Evolutionary conservation across 1,140 invertebrate genomes (phyloP).

Genomic region (Zaprionus capensis): DNA sequence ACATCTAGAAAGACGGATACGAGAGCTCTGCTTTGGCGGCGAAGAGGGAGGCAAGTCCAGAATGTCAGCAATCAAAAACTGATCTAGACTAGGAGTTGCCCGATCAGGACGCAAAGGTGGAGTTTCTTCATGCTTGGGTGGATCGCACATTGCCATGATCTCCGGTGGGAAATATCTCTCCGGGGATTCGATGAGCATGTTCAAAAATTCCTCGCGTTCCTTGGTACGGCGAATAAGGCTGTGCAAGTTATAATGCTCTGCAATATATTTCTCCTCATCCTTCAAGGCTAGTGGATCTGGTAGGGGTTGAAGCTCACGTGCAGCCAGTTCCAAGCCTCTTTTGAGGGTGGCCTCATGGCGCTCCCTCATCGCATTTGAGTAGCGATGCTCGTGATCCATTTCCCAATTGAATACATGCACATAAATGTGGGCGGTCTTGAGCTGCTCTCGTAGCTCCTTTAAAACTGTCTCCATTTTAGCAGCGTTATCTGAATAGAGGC

Average conservation of each 20-base stretch:
- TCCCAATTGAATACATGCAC: slow-evolving; percentile 71
- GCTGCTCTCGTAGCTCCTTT: slow-evolving; percentile 38
- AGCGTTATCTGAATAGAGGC: slow-evolving; percentile 41
- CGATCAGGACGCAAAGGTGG: background rate
- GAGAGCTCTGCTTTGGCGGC: slow-evolving; percentile 41
- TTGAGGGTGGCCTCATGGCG: slow-evolving; percentile 21
- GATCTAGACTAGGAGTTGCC: background rate
- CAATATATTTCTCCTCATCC: slow-evolving; percentile 41
- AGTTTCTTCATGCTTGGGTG: background rate
- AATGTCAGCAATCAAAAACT: slow-evolving; percentile 33
- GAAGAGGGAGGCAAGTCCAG: slow-evolving; percentile 49
- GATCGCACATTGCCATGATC: slow-evolving; percentile 46
- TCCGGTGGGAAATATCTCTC: slow-evolving; percentile 58
- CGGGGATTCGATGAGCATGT: slow-evolving; percentile 40
- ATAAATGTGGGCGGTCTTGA: slow-evolving; percentile 57
- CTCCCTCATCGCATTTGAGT: slow-evolving; percentile 57
- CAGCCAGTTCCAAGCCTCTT: slow-evolving; percentile 24
- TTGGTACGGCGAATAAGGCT: slow-evolving; percentile 39
- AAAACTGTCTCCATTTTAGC: slow-evolving; percentile 46
- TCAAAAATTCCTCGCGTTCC: slow-evolving; percentile 51
- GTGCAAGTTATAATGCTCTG: slow-evolving; percentile 38
- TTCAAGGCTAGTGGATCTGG: slow-evolving; percentile 1
- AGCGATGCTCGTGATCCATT: slow-evolving; percentile 70
- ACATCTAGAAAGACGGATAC: slow-evolving; percentile 10
- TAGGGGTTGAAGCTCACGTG: slow-evolving; percentile 3